Evolutionary conservation across 2,797 vertebrate genomes (phyloP).

Genomic region (Hippocampus kuda): DNA sequence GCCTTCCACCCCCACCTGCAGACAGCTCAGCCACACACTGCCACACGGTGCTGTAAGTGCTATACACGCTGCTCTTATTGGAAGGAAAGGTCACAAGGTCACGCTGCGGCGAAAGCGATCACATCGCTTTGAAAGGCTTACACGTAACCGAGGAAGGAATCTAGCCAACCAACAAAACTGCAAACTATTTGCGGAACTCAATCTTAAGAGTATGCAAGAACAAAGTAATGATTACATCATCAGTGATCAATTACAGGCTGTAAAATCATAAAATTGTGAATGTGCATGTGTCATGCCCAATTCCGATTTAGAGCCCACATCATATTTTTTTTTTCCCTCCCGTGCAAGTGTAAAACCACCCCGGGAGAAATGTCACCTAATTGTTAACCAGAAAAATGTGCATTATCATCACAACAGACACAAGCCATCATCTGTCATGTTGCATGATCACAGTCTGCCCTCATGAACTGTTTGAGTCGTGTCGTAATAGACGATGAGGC

Average conservation of each 20-base stretch:
- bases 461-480: slow-evolving; percentile 7
- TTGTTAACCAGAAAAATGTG: not conserved
- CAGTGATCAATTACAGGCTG: no score
- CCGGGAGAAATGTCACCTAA: not conserved
- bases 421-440: not conserved
- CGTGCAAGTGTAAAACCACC: not conserved
- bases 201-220: no score
- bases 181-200: no score
- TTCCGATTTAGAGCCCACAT: no score
- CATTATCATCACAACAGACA: not conserved
- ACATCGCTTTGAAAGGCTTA: not conserved
- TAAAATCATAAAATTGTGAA: no score
- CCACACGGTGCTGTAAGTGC: slow-evolving; percentile 85
- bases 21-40: slow-evolving; percentile 74
- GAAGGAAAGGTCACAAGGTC: not conserved
- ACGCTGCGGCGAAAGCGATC: not conserved
- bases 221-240: no score
- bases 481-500: not conserved
- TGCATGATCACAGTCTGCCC: slow-evolving; percentile 3
- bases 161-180: no score
- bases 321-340: no score
- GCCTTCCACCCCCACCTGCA: slow-evolving; percentile 69
- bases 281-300: no score
- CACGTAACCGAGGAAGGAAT: not conserved
- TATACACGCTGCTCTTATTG: slow-evolving; percentile 27